Conservation (phyloP, 2,113 vertebrate genomes). For the Lamprotornis superbus region DNA sequence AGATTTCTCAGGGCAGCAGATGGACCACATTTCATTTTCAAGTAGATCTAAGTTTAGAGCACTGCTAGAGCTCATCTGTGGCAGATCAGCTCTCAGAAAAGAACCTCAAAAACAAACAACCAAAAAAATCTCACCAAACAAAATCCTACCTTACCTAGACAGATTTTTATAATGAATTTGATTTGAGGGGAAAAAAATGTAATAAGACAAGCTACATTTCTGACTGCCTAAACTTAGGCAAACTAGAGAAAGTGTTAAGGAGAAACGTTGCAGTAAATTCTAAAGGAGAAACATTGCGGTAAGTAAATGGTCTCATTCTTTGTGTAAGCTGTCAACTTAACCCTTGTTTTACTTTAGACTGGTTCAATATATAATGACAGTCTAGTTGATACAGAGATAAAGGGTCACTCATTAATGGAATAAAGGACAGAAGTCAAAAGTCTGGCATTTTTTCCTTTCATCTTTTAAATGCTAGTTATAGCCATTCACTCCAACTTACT, state of each 20-base stretch:
- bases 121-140: background rate
- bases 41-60: conserved; percentile 8
- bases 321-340: background rate
- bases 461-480: background rate
- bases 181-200: background rate
- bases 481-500: background rate
- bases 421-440: background rate
- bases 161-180: background rate
- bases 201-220: background rate
- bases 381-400: background rate
- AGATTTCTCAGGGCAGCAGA: conserved; percentile 30
- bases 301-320: background rate
- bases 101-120: background rate
- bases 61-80: background rate
- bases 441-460: background rate
- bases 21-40: background rate
- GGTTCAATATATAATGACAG: background rate
- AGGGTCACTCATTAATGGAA: background rate
- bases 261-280: background rate
- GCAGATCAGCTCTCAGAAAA: background rate
- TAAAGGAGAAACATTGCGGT: background rate
- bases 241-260: background rate
- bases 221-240: background rate
- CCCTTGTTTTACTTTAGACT: background rate
- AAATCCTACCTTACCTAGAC: background rate